These are phyloP conservation scores for Oryctolagus cuniculus DNA, from an alignment of 2,113 vertebrate species.

Conservation along the genomic window mOryCun1.1 NC_091439.1:74660001-74660500, in stretches of 20 bases:
- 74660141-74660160: not conserved
- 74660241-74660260: not conserved
- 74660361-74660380: conserved; percentile 14
- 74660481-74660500: too few relatives aligned
- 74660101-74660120: conserved; percentile 5
- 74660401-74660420: not conserved
- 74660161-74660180: conserved; percentile 9
- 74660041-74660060: too few relatives aligned
- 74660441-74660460: conserved; percentile 1
- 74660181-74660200: not conserved
- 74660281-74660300: not conserved
- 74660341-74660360: not conserved
- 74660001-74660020: too few relatives aligned
- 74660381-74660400: not conserved
- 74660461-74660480: too few relatives aligned
- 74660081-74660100: not conserved
- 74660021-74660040: too few relatives aligned
- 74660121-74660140: conserved; percentile 45
- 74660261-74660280: not conserved
- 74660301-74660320: not conserved
- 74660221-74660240: not conserved
- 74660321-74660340: conserved; percentile 6
- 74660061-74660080: conserved; percentile 48
- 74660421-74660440: conserved; percentile 14
- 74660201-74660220: conserved; percentile 35